phyloP scores from a whole-genome alignment of 1,140 invertebrate species.

The Apis dorsata region DNA sequence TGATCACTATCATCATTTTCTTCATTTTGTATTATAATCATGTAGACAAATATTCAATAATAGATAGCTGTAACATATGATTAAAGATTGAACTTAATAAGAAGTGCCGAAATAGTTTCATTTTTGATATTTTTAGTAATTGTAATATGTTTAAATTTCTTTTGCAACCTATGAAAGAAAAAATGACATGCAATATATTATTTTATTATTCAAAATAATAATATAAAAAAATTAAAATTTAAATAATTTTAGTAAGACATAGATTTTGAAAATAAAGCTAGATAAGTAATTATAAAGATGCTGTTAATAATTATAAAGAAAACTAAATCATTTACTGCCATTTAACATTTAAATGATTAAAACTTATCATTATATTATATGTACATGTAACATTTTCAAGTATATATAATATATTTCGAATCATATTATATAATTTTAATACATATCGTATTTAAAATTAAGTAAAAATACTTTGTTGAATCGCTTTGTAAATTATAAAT shows the following conservation, averaged over 20 bases:
- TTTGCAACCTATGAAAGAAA: constrained; percentile 50
- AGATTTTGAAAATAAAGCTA: constrained; percentile 63
- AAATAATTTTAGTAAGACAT: constrained; percentile 43
- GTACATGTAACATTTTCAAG: constrained; percentile 22
- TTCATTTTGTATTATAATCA: constrained; percentile 69
- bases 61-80: constrained; percentile 57
- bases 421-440: constrained; percentile 59
- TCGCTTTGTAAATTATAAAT: constrained; percentile 33
- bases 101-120: constrained; percentile 62
- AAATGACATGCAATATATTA: constrained; percentile 44
- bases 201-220: constrained; percentile 22
- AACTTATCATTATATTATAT: constrained; percentile 29
- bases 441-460: constrained; percentile 58
- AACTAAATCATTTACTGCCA: constrained; percentile 59
- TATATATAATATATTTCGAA: constrained; percentile 9
- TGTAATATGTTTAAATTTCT: constrained; percentile 47
- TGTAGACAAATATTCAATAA: constrained; percentile 65
- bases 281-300: constrained; percentile 42
- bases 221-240: constrained; percentile 2
- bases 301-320: constrained; percentile 23
- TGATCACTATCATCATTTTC: constrained; percentile 55
- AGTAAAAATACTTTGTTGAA: constrained; percentile 21
- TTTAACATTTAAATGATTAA: constrained; percentile 50
- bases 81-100: constrained; percentile 55
- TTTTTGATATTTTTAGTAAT: constrained; percentile 59